phyloP scores from a whole-genome alignment of 2,888 invertebrate species.

The Dioctria rufipes region DNA sequence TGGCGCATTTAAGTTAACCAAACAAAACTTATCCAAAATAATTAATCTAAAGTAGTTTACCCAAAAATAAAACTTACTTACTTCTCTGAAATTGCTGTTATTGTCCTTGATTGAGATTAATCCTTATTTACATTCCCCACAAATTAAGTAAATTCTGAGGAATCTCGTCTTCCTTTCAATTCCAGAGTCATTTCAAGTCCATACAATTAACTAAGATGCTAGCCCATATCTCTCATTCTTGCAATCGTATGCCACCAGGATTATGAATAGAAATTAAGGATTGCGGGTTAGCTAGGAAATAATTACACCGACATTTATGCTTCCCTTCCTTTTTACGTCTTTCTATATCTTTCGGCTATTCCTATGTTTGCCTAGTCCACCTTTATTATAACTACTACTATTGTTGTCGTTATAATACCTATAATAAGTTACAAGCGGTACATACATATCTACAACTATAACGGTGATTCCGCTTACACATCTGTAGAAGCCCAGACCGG shows the following conservation, averaged over 20 bases:
- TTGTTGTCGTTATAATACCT: slow-evolving; percentile 4
- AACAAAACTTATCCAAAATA: no score
- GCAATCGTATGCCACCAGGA: slow-evolving; percentile 42
- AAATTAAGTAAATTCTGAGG: slow-evolving; percentile 45
- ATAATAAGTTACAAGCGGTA: no score
- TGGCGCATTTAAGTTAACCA: no score
- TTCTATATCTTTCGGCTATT: neutral
- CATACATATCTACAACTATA: no score
- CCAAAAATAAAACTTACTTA: no score
- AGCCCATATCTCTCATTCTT: slow-evolving; percentile 44
- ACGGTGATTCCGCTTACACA: no score
- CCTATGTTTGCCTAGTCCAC: neutral
- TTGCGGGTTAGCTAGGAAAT: slow-evolving; percentile 42
- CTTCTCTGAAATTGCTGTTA: neutral
- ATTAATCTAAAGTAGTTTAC: no score
- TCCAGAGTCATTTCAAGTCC: slow-evolving; percentile 43
- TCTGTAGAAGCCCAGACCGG: no score
- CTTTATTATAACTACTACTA: slow-evolving; percentile 1
- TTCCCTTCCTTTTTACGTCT: neutral
- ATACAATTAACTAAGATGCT: slow-evolving; percentile 46
- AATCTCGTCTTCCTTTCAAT: neutral
- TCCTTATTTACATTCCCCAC: slow-evolving; percentile 44
- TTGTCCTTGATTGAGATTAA: slow-evolving; percentile 31
- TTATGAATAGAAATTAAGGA: slow-evolving; percentile 50
- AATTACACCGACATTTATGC: slow-evolving; percentile 48